Evolutionary conservation across 2,797 vertebrate genomes (phyloP).

Genomic region (Micropoecilia bifurca): DNA sequence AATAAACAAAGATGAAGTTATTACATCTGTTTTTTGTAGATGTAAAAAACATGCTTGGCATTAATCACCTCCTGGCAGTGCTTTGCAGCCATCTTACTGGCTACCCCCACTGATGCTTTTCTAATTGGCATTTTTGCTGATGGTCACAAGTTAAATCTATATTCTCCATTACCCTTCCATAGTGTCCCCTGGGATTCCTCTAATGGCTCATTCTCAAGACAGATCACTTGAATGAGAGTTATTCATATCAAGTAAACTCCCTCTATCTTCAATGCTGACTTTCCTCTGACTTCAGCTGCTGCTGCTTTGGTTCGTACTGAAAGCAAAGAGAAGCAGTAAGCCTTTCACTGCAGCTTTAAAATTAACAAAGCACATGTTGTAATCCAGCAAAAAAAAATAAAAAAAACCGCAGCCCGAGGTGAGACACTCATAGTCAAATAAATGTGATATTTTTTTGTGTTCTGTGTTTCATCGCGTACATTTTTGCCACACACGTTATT

Average conservation of each 20-base stretch:
- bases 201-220: constrained; percentile 73
- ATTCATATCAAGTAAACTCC: constrained; percentile 56
- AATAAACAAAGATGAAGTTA: constrained; percentile 10
- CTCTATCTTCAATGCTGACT: constrained; percentile 36
- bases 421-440: constrained; percentile 56
- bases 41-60: constrained; percentile 51
- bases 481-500: constrained; percentile 67
- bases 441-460: constrained; percentile 55
- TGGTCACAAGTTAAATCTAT: constrained; percentile 79
- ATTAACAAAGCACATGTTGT: constrained; percentile 62
- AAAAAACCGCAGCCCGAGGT: constrained; percentile 37
- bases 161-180: constrained; percentile 76
- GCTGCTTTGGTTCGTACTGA: constrained; percentile 23
- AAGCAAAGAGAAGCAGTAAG: constrained; percentile 39
- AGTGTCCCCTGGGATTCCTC: constrained; percentile 58
- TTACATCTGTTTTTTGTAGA: constrained; percentile 34
- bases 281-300: constrained; percentile 33
- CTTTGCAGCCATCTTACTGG: constrained; percentile 48
- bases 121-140: constrained; percentile 81
- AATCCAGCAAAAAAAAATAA: constrained; percentile 46
- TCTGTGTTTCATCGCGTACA: constrained; percentile 65
- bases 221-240: constrained; percentile 61
- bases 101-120: constrained; percentile 74
- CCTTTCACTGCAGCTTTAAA: constrained; percentile 66
- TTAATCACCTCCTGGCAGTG: constrained; percentile 57